Base-by-base conservation (phyloP, 1,140 invertebrate genomes). In the Leptinotarsa lineolata region DNA sequence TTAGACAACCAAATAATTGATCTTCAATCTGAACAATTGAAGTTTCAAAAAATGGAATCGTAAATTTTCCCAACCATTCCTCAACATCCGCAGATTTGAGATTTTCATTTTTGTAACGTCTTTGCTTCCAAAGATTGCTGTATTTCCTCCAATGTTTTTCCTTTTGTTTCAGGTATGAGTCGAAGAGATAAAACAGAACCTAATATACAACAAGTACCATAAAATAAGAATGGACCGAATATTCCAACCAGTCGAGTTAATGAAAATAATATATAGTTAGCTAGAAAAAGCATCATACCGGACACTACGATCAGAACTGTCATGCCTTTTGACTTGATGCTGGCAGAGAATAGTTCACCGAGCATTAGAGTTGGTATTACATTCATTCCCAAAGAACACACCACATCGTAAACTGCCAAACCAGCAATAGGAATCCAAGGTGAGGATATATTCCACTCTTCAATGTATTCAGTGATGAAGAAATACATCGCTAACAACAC, bases 151-250 rank as follows among this genome's bases (percentile, higher is more conserved):
- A 97, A 87, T 63, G 89, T 94, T 80, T 92, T 93, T 6, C 80
- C 95, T 80, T 94, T 92, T 0, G 95, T 97, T 85, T 97, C 96
- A n/a, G 95, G 96, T 44, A 98, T 92, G 75, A 89, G 92, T 67
- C 92, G 83, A 75, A 92, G 90, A 5, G 94, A 90, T 82, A 97
- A 92, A 58, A 95, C 80, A 46, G 95, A 81, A n/a, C 92, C 92
- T 6, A 91, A 58, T 11, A 91, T 79, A 77, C 92, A 93, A 72
- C 94, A 88, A 15, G 87, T 82, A n/a, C 91, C 90, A 81, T 95
- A 98, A 54, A 95, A 81, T 90, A 92, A 94, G 83, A 96, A 94
- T 0, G 92, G 90, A 1, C 91, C 91, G 73, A 90, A 87, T 45
- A 89, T 84, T 0, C 93, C 92, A 61, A 96, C 86, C 30, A 2